Evolutionary conservation across 2,888 invertebrate genomes (phyloP), one percentile per base, ranked within the genome.

Genomic region (Dynastes hyllus): DNA sequence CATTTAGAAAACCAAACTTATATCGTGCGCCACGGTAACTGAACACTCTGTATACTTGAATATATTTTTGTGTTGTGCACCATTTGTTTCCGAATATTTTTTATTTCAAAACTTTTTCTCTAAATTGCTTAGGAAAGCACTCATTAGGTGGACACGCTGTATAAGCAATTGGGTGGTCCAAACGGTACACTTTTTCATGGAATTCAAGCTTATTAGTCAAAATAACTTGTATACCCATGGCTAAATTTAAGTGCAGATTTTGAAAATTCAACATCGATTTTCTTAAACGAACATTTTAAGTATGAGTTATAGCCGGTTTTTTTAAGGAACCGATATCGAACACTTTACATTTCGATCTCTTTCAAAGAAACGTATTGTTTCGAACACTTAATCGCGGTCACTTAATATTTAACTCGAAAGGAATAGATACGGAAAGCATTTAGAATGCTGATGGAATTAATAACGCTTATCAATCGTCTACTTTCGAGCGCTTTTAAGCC

Each of bases 391-490:
- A 71, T 71, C 71, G 71, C 71, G 37, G 53, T 55, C 71, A 71
- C 71, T 71, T 71, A 66, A 66, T 71, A 71, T 71, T 71, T 55
- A 71, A 71, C 71, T 29, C 71, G 45, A 45, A 37, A 45, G n/a
- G 32, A 53, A 71, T 16, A 37, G 71, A 71, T 71, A 55, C 8
- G 71, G 37, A 55, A 71, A 71, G 37, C 55, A 71, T 71, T 71
- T 55, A 55, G 53, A 71, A 71, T 32, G 71, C 32, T 71, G 71
- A 71, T 71, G 71, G 71, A 71, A 71, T 71, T 71, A 71, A 71
- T 71, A 71, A 71, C 71, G 55, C 55, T 71, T 71, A 71, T 71
- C 71, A 71, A 71, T 71, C 37, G 16, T 37, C 71, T 37, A 71
- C 55, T 37, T 71, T 55, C 71, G 55, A 71, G 50, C 71, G 55